phyloP scores from a whole-genome alignment of 2,797 vertebrate species.

The Danionella dracula region DNA sequence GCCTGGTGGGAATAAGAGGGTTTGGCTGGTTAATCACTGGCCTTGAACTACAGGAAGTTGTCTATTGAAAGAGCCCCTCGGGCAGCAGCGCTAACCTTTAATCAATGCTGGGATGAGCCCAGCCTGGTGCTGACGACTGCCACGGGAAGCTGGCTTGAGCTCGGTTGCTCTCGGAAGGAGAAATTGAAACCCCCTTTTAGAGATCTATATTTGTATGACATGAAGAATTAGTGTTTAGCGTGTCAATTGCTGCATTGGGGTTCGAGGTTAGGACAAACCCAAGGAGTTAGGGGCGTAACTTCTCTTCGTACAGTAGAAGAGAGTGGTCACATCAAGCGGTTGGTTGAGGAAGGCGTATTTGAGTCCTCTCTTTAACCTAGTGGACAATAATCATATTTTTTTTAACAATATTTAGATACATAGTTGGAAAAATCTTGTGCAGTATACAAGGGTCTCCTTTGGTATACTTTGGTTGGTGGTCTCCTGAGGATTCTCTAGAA shows the following conservation, averaged over 20 bases:
- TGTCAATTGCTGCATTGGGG: not conserved
- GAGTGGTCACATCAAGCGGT: not conserved
- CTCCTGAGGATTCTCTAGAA: conserved; percentile 52
- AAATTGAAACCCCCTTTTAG: conserved; percentile 10
- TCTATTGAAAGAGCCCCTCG: conserved; percentile 59
- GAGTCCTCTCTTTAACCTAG: not conserved
- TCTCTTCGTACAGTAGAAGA: not conserved
- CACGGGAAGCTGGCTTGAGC: conserved; percentile 19
- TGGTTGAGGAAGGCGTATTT: not conserved
- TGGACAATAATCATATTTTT: not conserved
- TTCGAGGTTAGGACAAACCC: not conserved
- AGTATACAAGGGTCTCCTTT: not conserved
- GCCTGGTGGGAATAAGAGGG: conserved; percentile 66
- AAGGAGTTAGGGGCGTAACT: not conserved
- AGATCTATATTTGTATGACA: conserved; percentile 2
- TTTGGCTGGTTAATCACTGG: conserved; percentile 69
- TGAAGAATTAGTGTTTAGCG: not conserved
- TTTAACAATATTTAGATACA: too few relatives aligned
- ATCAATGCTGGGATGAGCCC: conserved; percentile 49
- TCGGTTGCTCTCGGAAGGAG: conserved; percentile 9
- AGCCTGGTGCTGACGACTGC: conserved; percentile 32
- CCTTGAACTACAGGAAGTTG: conserved; percentile 71
- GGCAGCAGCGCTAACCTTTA: conserved; percentile 53
- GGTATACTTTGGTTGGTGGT: conserved; percentile 1
- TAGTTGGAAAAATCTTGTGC: too few relatives aligned